These are phyloP conservation scores for Orussus abietinus DNA, from an alignment of 1,140 invertebrate species.

Conservation along the genomic window DNA sequence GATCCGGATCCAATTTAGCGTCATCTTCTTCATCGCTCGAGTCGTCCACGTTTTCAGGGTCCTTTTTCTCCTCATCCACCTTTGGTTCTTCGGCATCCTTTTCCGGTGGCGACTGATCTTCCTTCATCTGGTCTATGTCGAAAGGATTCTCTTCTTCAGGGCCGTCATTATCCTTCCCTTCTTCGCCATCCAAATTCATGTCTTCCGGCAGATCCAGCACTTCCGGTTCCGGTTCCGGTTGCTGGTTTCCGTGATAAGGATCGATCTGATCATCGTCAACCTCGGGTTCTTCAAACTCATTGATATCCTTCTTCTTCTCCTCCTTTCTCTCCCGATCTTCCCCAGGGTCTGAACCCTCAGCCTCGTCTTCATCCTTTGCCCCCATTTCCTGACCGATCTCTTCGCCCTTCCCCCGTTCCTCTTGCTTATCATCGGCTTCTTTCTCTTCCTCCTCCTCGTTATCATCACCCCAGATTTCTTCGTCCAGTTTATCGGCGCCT, in stretches of 20 bases:
- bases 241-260: slow-evolving; percentile 77
- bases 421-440: slow-evolving; percentile 60
- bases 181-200: slow-evolving; percentile 76
- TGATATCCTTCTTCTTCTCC: slow-evolving; percentile 66
- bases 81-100: slow-evolving; percentile 23
- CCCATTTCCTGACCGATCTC: slow-evolving; percentile 54
- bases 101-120: slow-evolving; percentile 26
- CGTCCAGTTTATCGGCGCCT: slow-evolving; percentile 72
- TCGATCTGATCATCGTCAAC: slow-evolving; percentile 80
- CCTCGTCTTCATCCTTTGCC: slow-evolving; percentile 58
- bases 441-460: slow-evolving; percentile 67
- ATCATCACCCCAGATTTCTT: slow-evolving; percentile 88
- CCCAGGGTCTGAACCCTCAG: no score
- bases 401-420: slow-evolving; percentile 55
- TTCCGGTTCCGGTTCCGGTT: slow-evolving; percentile 74
- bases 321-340: slow-evolving; percentile 54
- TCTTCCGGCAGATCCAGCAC: slow-evolving; percentile 84
- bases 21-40: slow-evolving; percentile 36
- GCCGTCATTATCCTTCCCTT: slow-evolving; percentile 59
- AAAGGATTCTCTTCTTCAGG: slow-evolving; percentile 74
- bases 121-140: slow-evolving; percentile 76
- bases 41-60: slow-evolving; percentile 30
- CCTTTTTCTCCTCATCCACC: slow-evolving; percentile 33
- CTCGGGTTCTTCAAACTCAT: slow-evolving; percentile 75
- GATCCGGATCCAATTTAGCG: slow-evolving; percentile 38